A percentile compares a stretch with the other conserved stretches of the same genome.
Conservation (phyloP, 2,797 vertebrate genomes). For the Catostomus latipinnis region DNA sequence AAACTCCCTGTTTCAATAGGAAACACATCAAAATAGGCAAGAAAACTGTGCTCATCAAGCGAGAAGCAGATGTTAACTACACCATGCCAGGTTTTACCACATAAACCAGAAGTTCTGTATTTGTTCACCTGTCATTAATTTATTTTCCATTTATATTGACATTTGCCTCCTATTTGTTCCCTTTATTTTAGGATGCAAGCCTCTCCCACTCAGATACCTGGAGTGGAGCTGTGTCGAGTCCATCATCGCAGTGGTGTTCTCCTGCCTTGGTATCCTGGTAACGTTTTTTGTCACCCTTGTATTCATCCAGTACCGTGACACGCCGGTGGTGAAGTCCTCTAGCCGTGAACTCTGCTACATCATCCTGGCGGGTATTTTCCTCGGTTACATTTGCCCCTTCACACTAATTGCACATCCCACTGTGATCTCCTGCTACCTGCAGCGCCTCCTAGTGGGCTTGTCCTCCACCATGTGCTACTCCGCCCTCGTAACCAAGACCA, state of each 20-base stretch:
- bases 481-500: constrained; percentile 96
- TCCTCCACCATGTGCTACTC: constrained; percentile 99
- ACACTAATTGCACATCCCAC: constrained; percentile 94
- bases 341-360: constrained; percentile 98
- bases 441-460: constrained; percentile 94
- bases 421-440: constrained; percentile 92
- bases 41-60: too few relatives aligned
- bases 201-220: constrained; percentile 89
- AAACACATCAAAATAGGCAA: too few relatives aligned
- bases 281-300: constrained; percentile 98
- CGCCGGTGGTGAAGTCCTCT: constrained; percentile 98
- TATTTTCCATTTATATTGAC: too few relatives aligned
- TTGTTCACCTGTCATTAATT: not conserved
- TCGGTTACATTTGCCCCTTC: constrained; percentile 97
- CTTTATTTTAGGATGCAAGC: constrained; percentile 84
- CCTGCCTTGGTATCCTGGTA: constrained; percentile 94
- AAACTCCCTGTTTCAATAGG: too few relatives aligned
- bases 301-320: constrained; percentile 97
- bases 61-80: too few relatives aligned
- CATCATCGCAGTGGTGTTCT: constrained; percentile 95
- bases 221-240: constrained; percentile 97
- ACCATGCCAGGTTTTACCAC: not conserved
- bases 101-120: not conserved
- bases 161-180: not conserved
- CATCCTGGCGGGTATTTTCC: constrained; percentile 95